Conservation (phyloP, 2,888 invertebrate species). For the Atrina japonica region DNA sequence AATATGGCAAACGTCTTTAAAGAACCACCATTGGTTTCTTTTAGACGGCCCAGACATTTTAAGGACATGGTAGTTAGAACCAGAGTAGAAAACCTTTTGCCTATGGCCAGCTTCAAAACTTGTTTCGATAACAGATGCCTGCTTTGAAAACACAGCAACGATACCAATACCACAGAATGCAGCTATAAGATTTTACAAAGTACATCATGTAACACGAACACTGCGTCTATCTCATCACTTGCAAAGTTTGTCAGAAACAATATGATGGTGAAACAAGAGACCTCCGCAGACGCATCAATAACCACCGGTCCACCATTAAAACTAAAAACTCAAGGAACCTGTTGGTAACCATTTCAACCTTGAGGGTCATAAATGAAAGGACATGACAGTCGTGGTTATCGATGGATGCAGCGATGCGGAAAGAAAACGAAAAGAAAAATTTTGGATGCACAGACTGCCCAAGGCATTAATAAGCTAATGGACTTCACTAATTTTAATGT, state of each 20-base stretch:
- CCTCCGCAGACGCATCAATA: not conserved
- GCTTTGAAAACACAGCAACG: not conserved
- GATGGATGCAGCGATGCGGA: too few species aligned
- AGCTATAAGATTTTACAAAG: slow-evolving; percentile 3
- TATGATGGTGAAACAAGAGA: slow-evolving; percentile 2
- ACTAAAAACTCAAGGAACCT: too few species aligned
- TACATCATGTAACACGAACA: too few species aligned
- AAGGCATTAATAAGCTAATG: too few species aligned
- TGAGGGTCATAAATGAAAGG: too few species aligned
- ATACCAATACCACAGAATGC: not conserved
- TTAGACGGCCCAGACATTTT: too few species aligned
- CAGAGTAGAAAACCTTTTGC: slow-evolving; percentile 2
- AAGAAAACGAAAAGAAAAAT: too few species aligned
- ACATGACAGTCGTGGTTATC: too few species aligned
- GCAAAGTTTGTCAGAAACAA: slow-evolving; percentile 14
- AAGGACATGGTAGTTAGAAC: slow-evolving; percentile 1
- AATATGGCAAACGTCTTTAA: slow-evolving; percentile 9
- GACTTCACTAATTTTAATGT: too few species aligned
- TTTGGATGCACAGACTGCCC: too few species aligned
- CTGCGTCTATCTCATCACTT: slow-evolving; percentile 15
- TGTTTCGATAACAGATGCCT: slow-evolving; percentile 13
- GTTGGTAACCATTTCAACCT: too few species aligned
- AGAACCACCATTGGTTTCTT: not conserved
- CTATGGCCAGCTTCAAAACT: slow-evolving; percentile 8
- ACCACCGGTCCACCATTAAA: slow-evolving; percentile 7